A percentile compares a stretch with the other conserved stretches of the same genome.
These are phyloP conservation scores for Anticlea derivata DNA, from an alignment of 2,888 invertebrate species.

Conservation along the genomic window DNA sequence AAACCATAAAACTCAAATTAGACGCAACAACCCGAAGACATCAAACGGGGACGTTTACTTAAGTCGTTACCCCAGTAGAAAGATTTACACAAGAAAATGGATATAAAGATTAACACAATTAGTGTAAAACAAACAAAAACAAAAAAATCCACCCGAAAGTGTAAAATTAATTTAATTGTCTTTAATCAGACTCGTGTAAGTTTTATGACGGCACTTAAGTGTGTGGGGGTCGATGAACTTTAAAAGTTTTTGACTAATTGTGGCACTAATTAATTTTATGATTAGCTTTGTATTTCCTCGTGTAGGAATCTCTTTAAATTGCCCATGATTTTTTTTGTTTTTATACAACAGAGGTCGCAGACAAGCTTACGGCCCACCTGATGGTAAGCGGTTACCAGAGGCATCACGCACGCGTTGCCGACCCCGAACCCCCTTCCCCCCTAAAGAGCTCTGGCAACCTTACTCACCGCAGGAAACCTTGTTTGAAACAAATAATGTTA, in stretches of 20 bases:
- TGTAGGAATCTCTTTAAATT: neutral
- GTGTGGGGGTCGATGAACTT: conserved; percentile 66
- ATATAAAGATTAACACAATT: too few species aligned
- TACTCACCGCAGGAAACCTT: too few species aligned
- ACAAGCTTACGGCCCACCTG: too few species aligned
- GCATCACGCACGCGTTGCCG: too few species aligned
- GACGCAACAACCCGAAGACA: conserved; percentile 15
- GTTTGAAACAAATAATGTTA: too few species aligned
- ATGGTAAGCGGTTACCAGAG: too few species aligned
- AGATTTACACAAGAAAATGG: too few species aligned
- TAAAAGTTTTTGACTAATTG: conserved; percentile 41
- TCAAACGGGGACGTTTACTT: too few species aligned
- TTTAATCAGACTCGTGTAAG: conserved; percentile 61
- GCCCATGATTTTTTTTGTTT: too few species aligned
- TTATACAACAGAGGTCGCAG: too few species aligned
- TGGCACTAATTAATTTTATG: conserved; percentile 26
- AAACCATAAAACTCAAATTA: conserved; percentile 32
- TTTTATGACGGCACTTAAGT: conserved; percentile 71
- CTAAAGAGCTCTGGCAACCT: too few species aligned
- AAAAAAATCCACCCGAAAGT: conserved; percentile 49
- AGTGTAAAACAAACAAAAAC: conserved; percentile 56
- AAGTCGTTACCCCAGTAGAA: conserved; percentile 44
- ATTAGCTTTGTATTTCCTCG: conserved; percentile 16
- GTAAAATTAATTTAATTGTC: conserved; percentile 47
- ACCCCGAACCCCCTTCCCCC: too few species aligned